phyloP scores from a whole-genome alignment of 2,797 vertebrate species.

The Sternotherus odoratus region DNA sequence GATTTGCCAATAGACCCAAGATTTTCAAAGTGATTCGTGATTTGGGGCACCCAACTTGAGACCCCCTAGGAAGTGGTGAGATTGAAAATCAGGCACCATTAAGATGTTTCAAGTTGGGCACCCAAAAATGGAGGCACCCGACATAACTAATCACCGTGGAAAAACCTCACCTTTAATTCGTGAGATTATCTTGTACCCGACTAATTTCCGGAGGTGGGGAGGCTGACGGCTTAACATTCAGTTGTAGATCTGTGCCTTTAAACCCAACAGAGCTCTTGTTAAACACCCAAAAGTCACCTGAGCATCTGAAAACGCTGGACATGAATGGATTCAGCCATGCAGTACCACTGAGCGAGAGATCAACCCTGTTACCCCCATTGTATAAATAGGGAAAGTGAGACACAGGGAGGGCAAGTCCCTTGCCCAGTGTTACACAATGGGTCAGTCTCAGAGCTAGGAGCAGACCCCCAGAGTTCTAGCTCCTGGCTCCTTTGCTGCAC shows the following conservation, averaged over 20 bases:
- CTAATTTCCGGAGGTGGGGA: background rate
- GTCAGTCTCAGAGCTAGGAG: background rate
- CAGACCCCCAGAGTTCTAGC: background rate
- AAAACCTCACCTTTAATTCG: background rate
- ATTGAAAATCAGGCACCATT: background rate
- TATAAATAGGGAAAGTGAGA: background rate
- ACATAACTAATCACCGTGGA: background rate
- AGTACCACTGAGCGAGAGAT: background rate
- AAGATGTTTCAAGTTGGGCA: background rate
- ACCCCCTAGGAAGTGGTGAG: fast-evolving
- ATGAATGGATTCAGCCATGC: background rate
- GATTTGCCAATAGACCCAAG: background rate
- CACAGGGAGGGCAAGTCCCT: background rate
- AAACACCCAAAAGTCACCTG: background rate
- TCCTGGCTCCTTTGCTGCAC: background rate
- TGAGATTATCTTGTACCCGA: fast-evolving
- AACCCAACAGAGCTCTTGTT: background rate
- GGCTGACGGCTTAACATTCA: background rate
- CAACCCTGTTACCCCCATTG: background rate
- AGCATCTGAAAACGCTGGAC: background rate
- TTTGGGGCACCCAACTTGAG: background rate
- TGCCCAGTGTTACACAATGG: background rate
- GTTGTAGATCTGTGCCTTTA: fast-evolving
- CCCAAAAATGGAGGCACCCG: background rate
- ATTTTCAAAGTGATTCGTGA: fast-evolving